Base-by-base conservation (phyloP, 1,140 invertebrate genomes). In the Frieseomelitta varia region DNA sequence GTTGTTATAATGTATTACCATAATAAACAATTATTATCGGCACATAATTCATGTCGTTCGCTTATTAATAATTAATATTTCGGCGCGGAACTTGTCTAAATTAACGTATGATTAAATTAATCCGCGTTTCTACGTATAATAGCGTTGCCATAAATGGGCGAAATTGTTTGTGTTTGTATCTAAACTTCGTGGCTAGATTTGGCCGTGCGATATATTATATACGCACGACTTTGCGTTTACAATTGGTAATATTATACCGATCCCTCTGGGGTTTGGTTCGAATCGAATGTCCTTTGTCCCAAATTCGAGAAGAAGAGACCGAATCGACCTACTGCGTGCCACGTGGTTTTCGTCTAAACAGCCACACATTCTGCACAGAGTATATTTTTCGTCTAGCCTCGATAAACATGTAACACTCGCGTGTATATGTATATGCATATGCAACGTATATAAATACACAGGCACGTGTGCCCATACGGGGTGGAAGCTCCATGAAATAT, bases 351-450 rank as follows among this genome's bases (percentile, higher is more conserved):
- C 10, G 2, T 17, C 8, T 30, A 19, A 30, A 39, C 21, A 10
- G 51, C n/a, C n/a, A 14, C 21, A 8, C 15, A n/a, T 39, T 58
- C 58, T 14, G 4, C 17, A 4, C 34, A 4, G 51, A 58, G n/a
- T 27, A 84, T 71, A 61, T 63, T 84, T 78, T 84, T 34, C 19
- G 4, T 4, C 15, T 17, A 34, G 4, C 17, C 19, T 0, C 63
- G 75, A 27, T 71, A 55, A 83, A 71, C 81, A 53, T 39, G 56
- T 83, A 83, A 83, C 55, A 56, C 81, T 27, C n/a, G 39, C 39
- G 8, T 47, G 39, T 47, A n/a, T n/a, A n/a, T n/a, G 30, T 58
- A 34, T n/a, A 79, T 84, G 75, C 75, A 53, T 63, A 55, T 69
- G 75, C 55, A 79, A 58, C 17, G 55, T 71, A 58, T 69, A 77